Evolutionary conservation across 2,888 invertebrate species (phyloP).

Genomic region (Nudaria mundana): DNA sequence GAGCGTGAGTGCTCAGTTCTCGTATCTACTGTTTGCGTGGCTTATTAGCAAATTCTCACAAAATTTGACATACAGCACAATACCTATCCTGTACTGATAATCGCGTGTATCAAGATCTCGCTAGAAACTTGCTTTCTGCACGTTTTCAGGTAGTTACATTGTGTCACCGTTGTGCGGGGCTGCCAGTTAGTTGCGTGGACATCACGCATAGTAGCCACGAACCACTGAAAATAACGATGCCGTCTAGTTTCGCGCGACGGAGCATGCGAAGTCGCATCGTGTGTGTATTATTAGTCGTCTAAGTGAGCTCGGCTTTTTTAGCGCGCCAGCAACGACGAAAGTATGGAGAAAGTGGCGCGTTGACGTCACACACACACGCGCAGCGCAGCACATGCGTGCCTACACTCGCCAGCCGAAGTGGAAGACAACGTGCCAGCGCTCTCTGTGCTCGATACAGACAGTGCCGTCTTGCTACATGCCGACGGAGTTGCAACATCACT

Average conservation of each 20-base stretch:
- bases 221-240: conserved; percentile 64
- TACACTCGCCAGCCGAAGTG: conserved; percentile 33
- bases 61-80: conserved; percentile 12
- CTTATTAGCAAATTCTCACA: conserved; percentile 38
- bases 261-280: conserved; percentile 66
- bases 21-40: conserved; percentile 37
- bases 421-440: conserved; percentile 47
- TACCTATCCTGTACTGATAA: not conserved
- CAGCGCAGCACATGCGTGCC: conserved; percentile 62
- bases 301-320: conserved; percentile 71
- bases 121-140: conserved; percentile 5
- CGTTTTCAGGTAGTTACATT: no score
- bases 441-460: conserved; percentile 50
- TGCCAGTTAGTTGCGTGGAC: conserved; percentile 33
- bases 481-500: conserved; percentile 59
- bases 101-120: conserved; percentile 7
- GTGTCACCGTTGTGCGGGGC: conserved; percentile 39
- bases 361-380: conserved; percentile 78
- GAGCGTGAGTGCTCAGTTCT: conserved; percentile 36
- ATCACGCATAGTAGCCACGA: conserved; percentile 47
- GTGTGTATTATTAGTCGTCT: conserved; percentile 73
- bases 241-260: conserved; percentile 68
- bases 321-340: conserved; percentile 77
- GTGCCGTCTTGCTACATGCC: conserved; percentile 60
- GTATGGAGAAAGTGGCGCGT: conserved; percentile 80